Evolutionary conservation across 2,888 invertebrate genomes (phyloP).

Genomic region (Parnassius glacialis): DNA sequence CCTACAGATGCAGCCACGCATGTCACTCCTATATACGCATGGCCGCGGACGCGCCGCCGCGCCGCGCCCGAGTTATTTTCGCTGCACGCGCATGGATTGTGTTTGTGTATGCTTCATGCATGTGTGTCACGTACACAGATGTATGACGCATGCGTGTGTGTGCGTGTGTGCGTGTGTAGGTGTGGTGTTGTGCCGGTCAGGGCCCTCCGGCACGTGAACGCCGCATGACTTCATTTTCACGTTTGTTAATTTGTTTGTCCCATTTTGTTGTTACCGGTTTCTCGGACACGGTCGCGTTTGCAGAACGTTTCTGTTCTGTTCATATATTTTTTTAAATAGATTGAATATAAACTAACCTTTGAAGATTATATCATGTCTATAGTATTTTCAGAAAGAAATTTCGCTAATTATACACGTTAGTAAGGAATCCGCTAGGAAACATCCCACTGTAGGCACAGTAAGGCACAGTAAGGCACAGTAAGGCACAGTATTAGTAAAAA

Average conservation of each 20-base stretch:
- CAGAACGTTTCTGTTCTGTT: too few species aligned
- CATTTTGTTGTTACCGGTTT: slow-evolving; percentile 2
- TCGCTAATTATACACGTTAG: too few species aligned
- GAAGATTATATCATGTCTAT: too few species aligned
- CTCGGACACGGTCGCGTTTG: too few species aligned
- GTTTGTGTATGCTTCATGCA: neutral
- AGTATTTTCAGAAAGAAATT: too few species aligned
- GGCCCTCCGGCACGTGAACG: slow-evolving; percentile 36
- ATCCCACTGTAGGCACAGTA: too few species aligned
- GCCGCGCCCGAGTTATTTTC: slow-evolving; percentile 8
- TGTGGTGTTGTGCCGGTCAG: slow-evolving; percentile 41
- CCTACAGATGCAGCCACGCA: neutral
- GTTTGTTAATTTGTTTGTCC: slow-evolving; percentile 13
- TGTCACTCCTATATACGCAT: neutral
- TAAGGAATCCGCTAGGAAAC: too few species aligned
- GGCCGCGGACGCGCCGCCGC: neutral
- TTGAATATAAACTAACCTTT: too few species aligned
- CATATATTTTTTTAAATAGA: too few species aligned
- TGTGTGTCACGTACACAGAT: neutral
- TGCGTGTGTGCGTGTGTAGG: slow-evolving; percentile 34
- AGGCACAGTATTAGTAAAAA: too few species aligned
- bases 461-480: too few species aligned
- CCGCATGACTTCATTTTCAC: slow-evolving; percentile 30
- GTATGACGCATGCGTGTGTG: slow-evolving; percentile 12
- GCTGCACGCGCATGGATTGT: slow-evolving; percentile 1